These are phyloP conservation scores for Orthosia gothica DNA, from an alignment of 2,888 invertebrate genomes.

Conservation along the genomic window DNA sequence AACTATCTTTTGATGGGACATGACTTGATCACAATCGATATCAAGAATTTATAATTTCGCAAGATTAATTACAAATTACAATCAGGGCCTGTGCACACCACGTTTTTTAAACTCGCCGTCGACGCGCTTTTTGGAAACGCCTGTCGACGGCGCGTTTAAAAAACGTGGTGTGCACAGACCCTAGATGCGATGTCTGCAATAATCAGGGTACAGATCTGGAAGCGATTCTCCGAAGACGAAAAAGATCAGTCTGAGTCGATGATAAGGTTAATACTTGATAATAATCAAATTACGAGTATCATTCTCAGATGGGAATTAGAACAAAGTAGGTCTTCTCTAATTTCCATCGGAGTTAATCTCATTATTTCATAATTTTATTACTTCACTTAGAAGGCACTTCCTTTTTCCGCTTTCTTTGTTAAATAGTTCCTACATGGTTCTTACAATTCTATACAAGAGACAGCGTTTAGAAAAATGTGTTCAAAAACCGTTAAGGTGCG, in stretches of 20 bases:
- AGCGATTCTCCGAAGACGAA: background rate
- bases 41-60: too few relatives aligned
- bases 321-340: background rate
- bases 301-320: background rate
- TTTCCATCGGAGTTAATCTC: background rate
- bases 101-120: too few relatives aligned
- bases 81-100: too few relatives aligned
- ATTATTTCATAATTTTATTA: conserved; percentile 24
- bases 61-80: too few relatives aligned
- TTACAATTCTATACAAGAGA: background rate
- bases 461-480: conserved; percentile 23
- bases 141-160: too few relatives aligned
- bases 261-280: background rate
- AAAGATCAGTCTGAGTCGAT: background rate
- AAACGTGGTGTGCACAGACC: too few relatives aligned
- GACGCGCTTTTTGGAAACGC: too few relatives aligned
- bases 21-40: too few relatives aligned
- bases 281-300: background rate
- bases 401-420: background rate
- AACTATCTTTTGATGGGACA: too few relatives aligned
- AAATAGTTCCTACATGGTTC: background rate
- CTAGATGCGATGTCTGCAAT: too few relatives aligned
- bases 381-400: background rate
- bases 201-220: too few relatives aligned
- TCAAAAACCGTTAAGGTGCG: background rate